Base-by-base conservation (phyloP, 2,797 vertebrate species). In the Acrossocheilus fasciatus region DNA sequence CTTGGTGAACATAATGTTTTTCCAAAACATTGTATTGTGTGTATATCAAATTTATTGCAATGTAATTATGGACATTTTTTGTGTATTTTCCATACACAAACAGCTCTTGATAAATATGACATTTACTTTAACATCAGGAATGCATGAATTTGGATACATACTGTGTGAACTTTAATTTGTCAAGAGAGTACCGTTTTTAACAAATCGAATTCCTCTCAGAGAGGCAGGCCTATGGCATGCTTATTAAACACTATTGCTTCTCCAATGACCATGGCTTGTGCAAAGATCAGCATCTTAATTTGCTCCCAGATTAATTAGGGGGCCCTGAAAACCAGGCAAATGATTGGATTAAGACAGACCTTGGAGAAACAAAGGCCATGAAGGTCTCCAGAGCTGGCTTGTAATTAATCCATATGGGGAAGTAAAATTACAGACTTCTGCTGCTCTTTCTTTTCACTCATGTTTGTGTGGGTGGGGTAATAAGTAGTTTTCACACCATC, bases 401-500 rank as follows among this genome's bases (percentile, higher is more conserved):
- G 90, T 93, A 95, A 95, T 94, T 92, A 94, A 91, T 89, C 93
- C 93, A 94, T 92, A 93, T 94, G 93, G 93, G 93, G 89, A 86
- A 75, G 80, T 79, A 79, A 89, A 88, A 89, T 86, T 88, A 69
- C 54, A 66, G 45, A 74, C 52, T 93, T 91, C 90, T 90, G 82
- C 88, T 91, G 88, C 90, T 89, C 88, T 91, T 91, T 80, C 86
- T 90, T 45, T 87, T 87, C 36, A 30, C 62, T 85, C 64, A 75
- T 88, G 57, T 82, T 87, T 80, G 81, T 84, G 82, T 89, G 92
- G 91, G 91, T 89, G 90, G 86, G 91, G 76, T 30, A 89, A 87
- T 85, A 91, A 86, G 90, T 92, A 91, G 87, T 90, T 88, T 80
- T 87, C 69, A 57, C 10, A 66, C 92, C 93, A 94, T 93, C 93